Conservation (phyloP, 2,113 vertebrate species). For the Malurus alboscapulatus region DNA sequence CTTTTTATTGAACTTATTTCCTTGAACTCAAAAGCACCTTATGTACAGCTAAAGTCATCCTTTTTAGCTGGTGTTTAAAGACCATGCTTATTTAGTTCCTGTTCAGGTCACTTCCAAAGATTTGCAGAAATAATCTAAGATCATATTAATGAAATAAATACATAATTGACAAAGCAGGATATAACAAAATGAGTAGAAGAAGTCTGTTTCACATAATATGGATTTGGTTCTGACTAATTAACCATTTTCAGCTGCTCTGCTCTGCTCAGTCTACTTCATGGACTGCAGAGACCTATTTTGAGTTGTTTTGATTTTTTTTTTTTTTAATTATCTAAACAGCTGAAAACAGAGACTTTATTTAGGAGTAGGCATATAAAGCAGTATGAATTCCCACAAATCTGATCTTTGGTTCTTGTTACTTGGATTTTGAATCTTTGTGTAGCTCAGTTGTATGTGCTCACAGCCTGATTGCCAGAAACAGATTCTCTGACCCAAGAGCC, state of each 20-base stretch:
- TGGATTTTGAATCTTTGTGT: background rate
- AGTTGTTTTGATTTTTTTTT: background rate
- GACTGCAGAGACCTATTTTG: background rate
- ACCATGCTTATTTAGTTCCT: background rate
- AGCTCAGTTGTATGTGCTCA: background rate
- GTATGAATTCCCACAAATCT: background rate
- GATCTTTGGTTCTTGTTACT: background rate
- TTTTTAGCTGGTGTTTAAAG: background rate
- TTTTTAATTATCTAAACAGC: background rate
- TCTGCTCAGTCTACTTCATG: background rate
- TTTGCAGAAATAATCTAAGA: background rate
- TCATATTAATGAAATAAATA: background rate
- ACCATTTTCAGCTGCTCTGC: background rate
- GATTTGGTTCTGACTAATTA: background rate
- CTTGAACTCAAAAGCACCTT: background rate
- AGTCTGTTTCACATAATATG: background rate
- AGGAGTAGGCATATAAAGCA: background rate
- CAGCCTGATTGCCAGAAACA: background rate
- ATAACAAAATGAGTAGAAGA: background rate
- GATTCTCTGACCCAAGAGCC: background rate
- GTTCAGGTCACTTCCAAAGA: background rate
- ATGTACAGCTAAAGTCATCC: background rate
- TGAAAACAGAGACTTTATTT: background rate
- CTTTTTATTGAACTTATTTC: background rate
- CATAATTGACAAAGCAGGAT: background rate